These are phyloP conservation scores for Brachypodius melanocephalos DNA, from an alignment of 2,113 vertebrate species.

Conservation along the genomic window DNA sequence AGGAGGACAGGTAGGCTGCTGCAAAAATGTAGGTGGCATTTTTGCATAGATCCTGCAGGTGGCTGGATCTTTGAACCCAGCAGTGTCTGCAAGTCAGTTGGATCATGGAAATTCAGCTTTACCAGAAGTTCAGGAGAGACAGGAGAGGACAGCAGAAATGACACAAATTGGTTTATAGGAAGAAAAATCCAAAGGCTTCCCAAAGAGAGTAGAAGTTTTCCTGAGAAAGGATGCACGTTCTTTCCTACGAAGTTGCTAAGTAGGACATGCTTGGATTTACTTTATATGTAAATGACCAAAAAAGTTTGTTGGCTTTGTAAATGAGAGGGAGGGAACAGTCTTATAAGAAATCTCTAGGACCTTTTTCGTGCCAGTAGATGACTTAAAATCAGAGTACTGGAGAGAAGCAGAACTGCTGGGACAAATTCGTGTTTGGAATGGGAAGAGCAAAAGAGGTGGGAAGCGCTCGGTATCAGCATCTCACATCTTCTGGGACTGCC, in stretches of 20 bases:
- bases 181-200: neutral
- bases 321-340: neutral
- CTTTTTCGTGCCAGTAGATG: neutral
- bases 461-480: rapidly evolving
- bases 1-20: neutral
- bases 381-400: neutral
- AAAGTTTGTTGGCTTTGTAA: neutral
- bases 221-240: neutral
- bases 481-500: neutral
- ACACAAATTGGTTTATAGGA: neutral
- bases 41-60: too few species aligned
- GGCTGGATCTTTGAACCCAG: neutral
- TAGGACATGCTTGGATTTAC: neutral
- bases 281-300: neutral
- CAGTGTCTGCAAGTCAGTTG: neutral
- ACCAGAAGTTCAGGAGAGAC: neutral
- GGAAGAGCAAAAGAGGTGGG: slow-evolving; percentile 1
- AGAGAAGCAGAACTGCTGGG: neutral
- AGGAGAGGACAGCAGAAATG: neutral
- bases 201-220: neutral
- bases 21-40: neutral
- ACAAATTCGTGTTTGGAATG: neutral
- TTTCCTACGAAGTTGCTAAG: neutral
- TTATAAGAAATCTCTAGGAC: neutral
- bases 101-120: neutral